Evolutionary conservation across 2,888 invertebrate genomes (phyloP).

Genomic region (Scaptomyza flava): DNA sequence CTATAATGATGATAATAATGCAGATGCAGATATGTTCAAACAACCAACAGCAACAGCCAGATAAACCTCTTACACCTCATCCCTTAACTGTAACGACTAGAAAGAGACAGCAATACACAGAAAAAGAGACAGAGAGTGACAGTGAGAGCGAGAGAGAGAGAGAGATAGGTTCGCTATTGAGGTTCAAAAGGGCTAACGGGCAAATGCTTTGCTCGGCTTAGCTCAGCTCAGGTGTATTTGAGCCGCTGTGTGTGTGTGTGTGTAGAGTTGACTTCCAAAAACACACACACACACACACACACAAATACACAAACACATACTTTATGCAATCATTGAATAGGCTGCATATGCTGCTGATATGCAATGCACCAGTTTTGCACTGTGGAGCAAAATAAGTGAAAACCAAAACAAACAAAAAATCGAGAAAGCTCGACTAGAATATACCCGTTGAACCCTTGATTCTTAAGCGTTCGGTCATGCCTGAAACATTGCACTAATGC

Average conservation of each 20-base stretch:
- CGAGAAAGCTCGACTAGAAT: too few species aligned
- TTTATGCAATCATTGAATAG: constrained; percentile 13
- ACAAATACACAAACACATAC: constrained; percentile 10
- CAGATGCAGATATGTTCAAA: constrained; percentile 61
- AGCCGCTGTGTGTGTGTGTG: background rate
- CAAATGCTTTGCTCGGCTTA: constrained; percentile 25
- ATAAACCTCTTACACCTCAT: background rate
- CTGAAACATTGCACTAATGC: too few species aligned
- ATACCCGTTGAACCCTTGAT: too few species aligned
- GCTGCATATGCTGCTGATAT: constrained; percentile 17
- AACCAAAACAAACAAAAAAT: too few species aligned
- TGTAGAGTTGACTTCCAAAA: constrained; percentile 48
- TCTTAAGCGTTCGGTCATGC: too few species aligned
- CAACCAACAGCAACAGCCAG: constrained; percentile 23
- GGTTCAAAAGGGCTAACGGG: constrained; percentile 52
- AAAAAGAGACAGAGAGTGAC: background rate
- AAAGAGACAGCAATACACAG: background rate
- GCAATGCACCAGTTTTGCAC: constrained; percentile 5
- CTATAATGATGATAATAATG: constrained; percentile 76
- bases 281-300: constrained; percentile 16
- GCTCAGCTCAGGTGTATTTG: constrained; percentile 15
- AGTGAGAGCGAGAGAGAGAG: background rate
- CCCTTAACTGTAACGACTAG: background rate
- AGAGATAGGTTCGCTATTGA: constrained; percentile 2
- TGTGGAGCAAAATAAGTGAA: background rate